Evolutionary conservation across 2,888 invertebrate genomes (phyloP).

Genomic region (Brachyopa scutellaris): DNA sequence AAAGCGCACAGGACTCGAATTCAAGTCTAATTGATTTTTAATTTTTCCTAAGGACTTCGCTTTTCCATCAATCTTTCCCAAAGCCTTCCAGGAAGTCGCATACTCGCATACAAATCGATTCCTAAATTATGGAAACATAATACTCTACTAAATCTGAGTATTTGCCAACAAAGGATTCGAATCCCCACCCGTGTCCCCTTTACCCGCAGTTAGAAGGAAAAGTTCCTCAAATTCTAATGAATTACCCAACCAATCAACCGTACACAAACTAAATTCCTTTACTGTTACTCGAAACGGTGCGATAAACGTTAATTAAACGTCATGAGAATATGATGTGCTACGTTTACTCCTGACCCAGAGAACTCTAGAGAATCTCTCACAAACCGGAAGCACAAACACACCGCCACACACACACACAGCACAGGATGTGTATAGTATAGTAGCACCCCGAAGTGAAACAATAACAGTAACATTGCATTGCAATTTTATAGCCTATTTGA

Average conservation of each 20-base stretch:
- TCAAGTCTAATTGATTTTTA: no score
- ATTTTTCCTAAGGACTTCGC: no score
- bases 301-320: conserved; percentile 73
- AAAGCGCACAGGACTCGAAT: no score
- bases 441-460: conserved; percentile 66
- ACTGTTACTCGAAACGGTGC: conserved; percentile 69
- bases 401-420: not conserved
- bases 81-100: no score
- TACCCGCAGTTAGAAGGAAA: not conserved
- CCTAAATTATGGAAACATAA: no score
- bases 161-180: no score
- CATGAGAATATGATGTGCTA: conserved; percentile 71
- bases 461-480: conserved; percentile 72
- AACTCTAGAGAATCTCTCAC: conserved; percentile 20
- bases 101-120: no score
- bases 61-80: no score
- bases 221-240: conserved; percentile 69
- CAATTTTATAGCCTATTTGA: conserved; percentile 73
- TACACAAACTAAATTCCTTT: conserved; percentile 66
- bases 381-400: conserved; percentile 1
- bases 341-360: conserved; percentile 65
- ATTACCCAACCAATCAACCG: conserved; percentile 69
- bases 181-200: not conserved
- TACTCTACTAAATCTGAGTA: no score
- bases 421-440: conserved; percentile 4